Base-by-base conservation (phyloP, 2,888 invertebrate species). In the Heliconius ethilla region DNA sequence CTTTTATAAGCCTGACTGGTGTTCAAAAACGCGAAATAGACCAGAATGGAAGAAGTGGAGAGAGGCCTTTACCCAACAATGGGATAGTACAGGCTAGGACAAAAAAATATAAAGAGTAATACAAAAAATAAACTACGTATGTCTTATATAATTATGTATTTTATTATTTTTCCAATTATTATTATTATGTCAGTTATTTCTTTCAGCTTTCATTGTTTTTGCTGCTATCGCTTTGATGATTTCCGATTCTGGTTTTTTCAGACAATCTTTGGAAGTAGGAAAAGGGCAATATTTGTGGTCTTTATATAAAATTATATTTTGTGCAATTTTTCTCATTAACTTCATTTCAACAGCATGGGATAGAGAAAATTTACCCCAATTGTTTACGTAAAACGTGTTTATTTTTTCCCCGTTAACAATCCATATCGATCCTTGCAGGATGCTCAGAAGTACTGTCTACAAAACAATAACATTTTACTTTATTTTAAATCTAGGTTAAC, bases 241-340 rank as follows among this genome's bases (percentile, higher is more conserved):
- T 40, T 18, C 40, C 3, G 22, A 6, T 59, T 59, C 59, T 1
- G 59, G 59, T 59, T 10, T 59, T 1, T 2, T 59, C 3, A 59
- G 10, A 69, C 7, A 25, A 15, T 40, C 40, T 69, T 25, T 25
- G 15, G 13, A n/a, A 2, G 7, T 69, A 3, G 40, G 3, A 18
- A 25, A 69, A 45, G 69, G 69, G 7, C 69, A 69, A 3, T 25
- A 40, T 40, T 69, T 69, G 5, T 69, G 40, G 15, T 69, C 69
- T 40, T 69, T 69, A 40, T 69, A 69, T 25, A 25, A 25, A 25
- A 69, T 69, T 3, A 69, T 69, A 3, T 69, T 25, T 0, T 69
- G 40, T 40, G 69, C 40, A 13, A 69, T 69, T 40, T 25, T n/a
- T 45, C 25, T 69, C 37, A 69, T 69, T 7, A 25, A 1, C 3